Base-by-base conservation (phyloP, 2,113 vertebrate species). In the Myrmecobius fasciatus region DNA sequence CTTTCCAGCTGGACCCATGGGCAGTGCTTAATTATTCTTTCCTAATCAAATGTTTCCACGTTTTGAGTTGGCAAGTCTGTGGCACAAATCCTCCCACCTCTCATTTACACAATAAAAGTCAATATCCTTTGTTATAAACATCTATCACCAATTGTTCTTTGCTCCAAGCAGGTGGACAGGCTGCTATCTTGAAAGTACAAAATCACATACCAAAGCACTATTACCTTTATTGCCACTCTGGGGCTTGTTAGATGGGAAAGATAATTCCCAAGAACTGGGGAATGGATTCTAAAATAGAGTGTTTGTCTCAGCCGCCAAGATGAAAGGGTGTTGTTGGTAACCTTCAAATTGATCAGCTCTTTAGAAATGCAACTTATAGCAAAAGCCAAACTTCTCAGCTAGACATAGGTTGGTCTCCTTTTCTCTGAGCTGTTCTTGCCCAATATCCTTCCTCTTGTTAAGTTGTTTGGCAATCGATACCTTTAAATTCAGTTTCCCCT, bases 311-410 rank as follows among this genome's bases (percentile, higher is more conserved):
- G 26, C 12, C 0, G 22, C 53, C 47, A 51, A 91, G 95, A 92
- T 94, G 92, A 97, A 94, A 96, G 90, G n/a, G 1, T 8, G 90
- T 53, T 17, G 48, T 51, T 97, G 17, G 25, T 52, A 53, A 91
- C 60, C 83, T 94, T 90, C 52, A 52, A 83, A 24, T 20, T 24
- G 12, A 83, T 67, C 36, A 56, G 53, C 5, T 12, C 75, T 92
- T 89, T 56, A 52, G 53, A 43, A 0, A 51, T 56, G 75, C 92
- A 91, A 91, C 89, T 24, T 52, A 0, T 43, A 89, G 92, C 53
- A 90, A 91, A 83, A 56, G 60, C 43, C n/a, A 83, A 53, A 28
- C 48, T 51, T 93, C n/a, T 94, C 91, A 1, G 24, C 0, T 5
- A 90, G 60, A 88, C 46, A 91, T 60, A 49, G n/a, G 28, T n/a